These are phyloP conservation scores for Hoplostethus mediterraneus DNA, from an alignment of 2,797 vertebrate genomes.

Conservation along the genomic window DNA sequence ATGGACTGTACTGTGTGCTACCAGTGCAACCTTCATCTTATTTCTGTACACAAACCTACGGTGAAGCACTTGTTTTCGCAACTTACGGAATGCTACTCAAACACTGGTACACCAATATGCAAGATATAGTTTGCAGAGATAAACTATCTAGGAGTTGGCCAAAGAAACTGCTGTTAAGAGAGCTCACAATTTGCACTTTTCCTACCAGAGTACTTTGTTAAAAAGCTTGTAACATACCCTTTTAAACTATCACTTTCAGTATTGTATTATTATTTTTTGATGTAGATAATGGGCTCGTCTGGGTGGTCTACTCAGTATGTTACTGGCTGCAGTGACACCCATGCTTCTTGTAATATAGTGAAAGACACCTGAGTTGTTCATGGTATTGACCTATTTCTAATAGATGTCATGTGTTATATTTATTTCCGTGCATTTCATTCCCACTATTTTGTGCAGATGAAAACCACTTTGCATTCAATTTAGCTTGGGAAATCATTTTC, in stretches of 20 bases:
- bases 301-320: conserved; percentile 24
- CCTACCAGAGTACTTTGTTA: conserved; percentile 14
- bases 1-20: conserved; percentile 28
- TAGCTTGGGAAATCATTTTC: conserved; percentile 20
- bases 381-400: conserved; percentile 30
- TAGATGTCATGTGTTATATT: conserved; percentile 16
- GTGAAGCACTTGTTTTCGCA: conserved; percentile 29
- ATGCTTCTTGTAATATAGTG: conserved; percentile 28
- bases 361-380: conserved; percentile 30
- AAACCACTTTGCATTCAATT: conserved; percentile 40
- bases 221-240: conserved; percentile 27
- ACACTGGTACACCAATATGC: conserved; percentile 30
- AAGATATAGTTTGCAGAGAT: conserved; percentile 38
- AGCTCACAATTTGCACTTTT: conserved; percentile 58
- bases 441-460: conserved; percentile 37
- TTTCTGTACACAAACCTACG: conserved; percentile 20
- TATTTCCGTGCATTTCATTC: conserved; percentile 29
- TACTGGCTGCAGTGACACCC: conserved; percentile 20
- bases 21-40: conserved; percentile 7
- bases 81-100: not conserved
- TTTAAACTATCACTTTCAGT: conserved; percentile 56
- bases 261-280: conserved; percentile 23
- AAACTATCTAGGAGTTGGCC: conserved; percentile 34
- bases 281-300: conserved; percentile 42
- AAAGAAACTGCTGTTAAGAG: conserved; percentile 47